Evolutionary conservation across 2,797 vertebrate species (phyloP).

Genomic region (Danionella dracula): DNA sequence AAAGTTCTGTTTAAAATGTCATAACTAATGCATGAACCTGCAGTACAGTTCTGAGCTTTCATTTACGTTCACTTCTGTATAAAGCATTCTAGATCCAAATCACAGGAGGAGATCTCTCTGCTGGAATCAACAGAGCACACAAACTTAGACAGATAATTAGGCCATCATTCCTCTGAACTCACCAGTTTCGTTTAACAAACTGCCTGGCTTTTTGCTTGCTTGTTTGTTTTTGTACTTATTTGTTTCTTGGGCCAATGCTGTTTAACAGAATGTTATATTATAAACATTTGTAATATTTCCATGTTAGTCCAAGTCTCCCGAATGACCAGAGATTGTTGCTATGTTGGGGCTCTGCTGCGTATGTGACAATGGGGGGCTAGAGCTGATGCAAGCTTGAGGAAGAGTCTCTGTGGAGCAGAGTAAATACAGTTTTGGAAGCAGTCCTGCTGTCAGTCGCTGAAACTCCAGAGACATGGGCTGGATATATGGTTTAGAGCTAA

Average conservation of each 20-base stretch:
- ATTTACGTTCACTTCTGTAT: constrained; percentile 20
- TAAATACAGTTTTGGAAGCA: constrained; percentile 7
- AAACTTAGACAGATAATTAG: constrained; percentile 10
- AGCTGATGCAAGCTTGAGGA: constrained; percentile 23
- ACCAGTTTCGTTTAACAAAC: neutral
- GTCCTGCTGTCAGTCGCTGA: constrained; percentile 21
- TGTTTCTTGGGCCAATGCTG: neutral
- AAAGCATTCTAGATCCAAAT: neutral
- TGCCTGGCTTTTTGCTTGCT: neutral
- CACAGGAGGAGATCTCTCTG: neutral
- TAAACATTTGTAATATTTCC: neutral
- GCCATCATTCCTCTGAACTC: neutral
- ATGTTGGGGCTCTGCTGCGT: neutral
- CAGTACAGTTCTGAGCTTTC: constrained; percentile 3
- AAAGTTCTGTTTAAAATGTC: constrained; percentile 17
- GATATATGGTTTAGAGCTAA: constrained; percentile 10
- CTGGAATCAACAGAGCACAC: neutral
- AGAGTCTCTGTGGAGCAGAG: constrained; percentile 10
- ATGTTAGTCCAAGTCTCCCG: neutral
- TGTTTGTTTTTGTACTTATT: neutral
- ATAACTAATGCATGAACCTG: constrained; percentile 31
- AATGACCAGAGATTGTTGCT: neutral
- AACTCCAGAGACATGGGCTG: constrained; percentile 28
- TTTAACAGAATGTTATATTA: neutral
- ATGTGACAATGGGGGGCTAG: neutral